phyloP scores from a whole-genome alignment of 2,797 vertebrate genomes.

The Meda fulgida region DNA sequence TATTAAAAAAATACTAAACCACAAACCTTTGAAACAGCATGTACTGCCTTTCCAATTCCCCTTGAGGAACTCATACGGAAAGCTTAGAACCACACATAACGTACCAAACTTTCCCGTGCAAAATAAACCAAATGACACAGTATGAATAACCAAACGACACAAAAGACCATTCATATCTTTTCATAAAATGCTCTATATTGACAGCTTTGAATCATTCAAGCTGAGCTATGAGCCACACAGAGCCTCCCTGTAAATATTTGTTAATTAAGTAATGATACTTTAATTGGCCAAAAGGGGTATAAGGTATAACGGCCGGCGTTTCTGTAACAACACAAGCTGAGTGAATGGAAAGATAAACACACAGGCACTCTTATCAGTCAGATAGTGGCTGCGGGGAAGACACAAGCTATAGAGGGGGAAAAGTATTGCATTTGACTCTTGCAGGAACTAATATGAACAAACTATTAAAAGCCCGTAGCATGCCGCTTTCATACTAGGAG shows the following conservation, averaged over 20 bases:
- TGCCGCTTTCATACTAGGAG: not conserved
- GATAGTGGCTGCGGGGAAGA: not conserved
- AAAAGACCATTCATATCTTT: not conserved
- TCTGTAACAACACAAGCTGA: constrained; percentile 17
- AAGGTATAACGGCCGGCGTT: not conserved
- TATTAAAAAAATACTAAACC: not conserved
- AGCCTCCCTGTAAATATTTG: constrained; percentile 16
- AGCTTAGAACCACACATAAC: not conserved
- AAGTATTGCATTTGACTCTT: constrained; percentile 1
- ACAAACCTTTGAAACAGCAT: not conserved
- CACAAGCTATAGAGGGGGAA: not conserved
- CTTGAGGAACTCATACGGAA: not conserved
- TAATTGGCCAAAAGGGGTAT: constrained; percentile 23
- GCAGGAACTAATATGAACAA: not conserved
- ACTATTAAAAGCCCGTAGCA: not conserved
- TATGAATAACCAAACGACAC: not conserved
- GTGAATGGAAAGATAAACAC: constrained; percentile 42
- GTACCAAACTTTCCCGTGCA: not conserved
- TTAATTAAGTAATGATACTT: constrained; percentile 11
- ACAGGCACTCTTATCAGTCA: constrained; percentile 28
- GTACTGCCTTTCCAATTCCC: not conserved
- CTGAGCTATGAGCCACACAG: not conserved
- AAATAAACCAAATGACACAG: not conserved
- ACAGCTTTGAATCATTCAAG: not conserved
- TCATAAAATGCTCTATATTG: constrained; percentile 14